Conservation (phyloP, 2,888 invertebrate genomes). For the Alitta virens region DNA sequence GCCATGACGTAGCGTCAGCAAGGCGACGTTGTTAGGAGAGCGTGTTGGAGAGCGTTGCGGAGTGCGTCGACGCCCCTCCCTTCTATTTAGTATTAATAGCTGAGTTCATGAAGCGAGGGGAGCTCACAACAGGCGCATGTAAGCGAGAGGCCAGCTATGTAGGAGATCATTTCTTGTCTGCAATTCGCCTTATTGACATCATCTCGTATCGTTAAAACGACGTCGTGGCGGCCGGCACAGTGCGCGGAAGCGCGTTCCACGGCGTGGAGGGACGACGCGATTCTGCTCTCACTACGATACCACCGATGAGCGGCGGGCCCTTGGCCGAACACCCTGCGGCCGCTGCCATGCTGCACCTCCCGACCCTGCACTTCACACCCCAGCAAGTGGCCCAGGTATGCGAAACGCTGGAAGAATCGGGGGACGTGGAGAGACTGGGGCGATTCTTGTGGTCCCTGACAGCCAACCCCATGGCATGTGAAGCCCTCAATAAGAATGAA, state of each 20-base stretch:
- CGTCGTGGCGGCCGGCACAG: background rate
- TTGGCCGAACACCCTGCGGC: constrained; percentile 2
- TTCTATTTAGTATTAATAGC: constrained; percentile 19
- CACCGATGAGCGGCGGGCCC: background rate
- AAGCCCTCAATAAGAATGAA: constrained; percentile 77
- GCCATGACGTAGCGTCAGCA: background rate
- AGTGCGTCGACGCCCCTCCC: constrained; percentile 11
- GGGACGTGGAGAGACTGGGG: constrained; percentile 65
- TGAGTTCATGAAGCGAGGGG: constrained; percentile 9
- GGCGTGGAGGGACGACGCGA: background rate
- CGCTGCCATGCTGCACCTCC: constrained; percentile 16
- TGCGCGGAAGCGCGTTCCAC: background rate
- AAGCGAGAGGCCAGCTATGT: constrained; percentile 16
- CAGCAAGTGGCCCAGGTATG: constrained; percentile 56
- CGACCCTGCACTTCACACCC: constrained; percentile 46
- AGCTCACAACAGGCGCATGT: constrained; percentile 17
- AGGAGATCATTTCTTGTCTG: constrained; percentile 5
- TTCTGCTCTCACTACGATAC: background rate
- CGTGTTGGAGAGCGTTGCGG: background rate
- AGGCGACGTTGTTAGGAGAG: background rate
- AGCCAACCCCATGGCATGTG: constrained; percentile 76
- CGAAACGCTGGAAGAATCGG: constrained; percentile 60
- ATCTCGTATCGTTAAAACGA: background rate
- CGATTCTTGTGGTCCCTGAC: constrained; percentile 88
- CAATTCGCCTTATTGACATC: background rate